These are phyloP conservation scores for Dolomedes plantarius DNA, from an alignment of 2,888 invertebrate genomes.

Conservation along the genomic window DNA sequence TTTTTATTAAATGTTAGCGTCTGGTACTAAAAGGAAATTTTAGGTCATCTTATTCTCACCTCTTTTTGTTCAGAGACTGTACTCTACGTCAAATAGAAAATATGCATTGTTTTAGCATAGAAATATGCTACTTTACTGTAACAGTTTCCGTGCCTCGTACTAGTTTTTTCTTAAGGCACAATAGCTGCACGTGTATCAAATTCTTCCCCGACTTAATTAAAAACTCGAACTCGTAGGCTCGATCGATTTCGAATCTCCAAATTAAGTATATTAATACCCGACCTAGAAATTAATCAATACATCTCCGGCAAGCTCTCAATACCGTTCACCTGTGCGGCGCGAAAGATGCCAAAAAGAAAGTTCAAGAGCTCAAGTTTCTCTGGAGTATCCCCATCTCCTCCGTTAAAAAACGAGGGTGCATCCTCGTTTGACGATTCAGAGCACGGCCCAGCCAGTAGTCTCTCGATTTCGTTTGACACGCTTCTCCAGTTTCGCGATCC, in stretches of 20 bases:
- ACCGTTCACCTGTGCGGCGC: background rate
- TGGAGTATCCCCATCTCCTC: background rate
- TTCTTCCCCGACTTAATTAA: no score
- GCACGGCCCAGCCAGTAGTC: background rate
- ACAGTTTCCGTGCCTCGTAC: no score
- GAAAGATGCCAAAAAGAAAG: background rate
- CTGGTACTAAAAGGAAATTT: no score
- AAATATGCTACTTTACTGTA: no score
- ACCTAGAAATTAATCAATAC: slow-evolving; percentile 1
- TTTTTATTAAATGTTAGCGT: no score
- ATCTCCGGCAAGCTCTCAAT: background rate
- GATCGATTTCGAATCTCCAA: background rate
- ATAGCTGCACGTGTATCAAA: no score
- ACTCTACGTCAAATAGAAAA: no score
- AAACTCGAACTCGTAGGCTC: no score
- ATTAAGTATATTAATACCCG: background rate
- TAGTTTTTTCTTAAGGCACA: no score
- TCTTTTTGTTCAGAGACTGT: no score
- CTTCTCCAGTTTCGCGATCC: background rate
- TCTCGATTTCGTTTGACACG: slow-evolving; percentile 4
- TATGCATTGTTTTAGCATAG: no score
- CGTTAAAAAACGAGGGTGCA: background rate
- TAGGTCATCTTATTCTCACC: no score
- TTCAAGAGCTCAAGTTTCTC: background rate
- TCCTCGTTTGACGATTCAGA: slow-evolving; percentile 3